Conservation (phyloP, 2,113 vertebrate species). For the Heterocephalus glaber region DNA sequence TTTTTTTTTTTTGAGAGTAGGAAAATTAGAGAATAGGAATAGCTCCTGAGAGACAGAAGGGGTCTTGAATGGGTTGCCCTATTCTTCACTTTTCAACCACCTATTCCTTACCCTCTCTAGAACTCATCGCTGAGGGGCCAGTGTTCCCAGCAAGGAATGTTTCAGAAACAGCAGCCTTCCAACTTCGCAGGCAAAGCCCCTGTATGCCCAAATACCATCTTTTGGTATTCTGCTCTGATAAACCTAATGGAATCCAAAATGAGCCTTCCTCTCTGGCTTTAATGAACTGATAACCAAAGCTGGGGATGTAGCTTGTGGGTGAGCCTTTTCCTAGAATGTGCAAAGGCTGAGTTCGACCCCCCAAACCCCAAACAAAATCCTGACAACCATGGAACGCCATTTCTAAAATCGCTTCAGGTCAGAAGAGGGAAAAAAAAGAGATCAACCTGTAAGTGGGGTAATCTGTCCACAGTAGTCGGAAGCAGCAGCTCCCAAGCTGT, state of each 20-base stretch:
- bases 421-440: neutral
- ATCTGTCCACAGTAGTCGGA: neutral
- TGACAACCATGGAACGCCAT: neutral
- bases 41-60: neutral
- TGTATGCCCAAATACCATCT: neutral
- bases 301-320: neutral
- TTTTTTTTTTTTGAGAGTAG: neutral
- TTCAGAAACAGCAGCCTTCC: neutral
- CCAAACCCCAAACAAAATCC: neutral
- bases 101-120: neutral
- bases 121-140: neutral
- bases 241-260: neutral
- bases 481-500: neutral
- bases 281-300: neutral
- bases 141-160: neutral
- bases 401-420: neutral
- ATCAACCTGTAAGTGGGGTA: neutral
- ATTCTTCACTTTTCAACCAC: neutral
- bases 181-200: neutral
- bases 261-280: neutral
- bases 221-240: conserved; percentile 1
- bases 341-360: neutral
- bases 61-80: neutral
- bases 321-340: neutral
- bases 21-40: neutral